Percentiles rank a stretch among this genome's conserved stretches.
Conservation (phyloP, 2,113 vertebrate species). For the Ursus arctos region DNA sequence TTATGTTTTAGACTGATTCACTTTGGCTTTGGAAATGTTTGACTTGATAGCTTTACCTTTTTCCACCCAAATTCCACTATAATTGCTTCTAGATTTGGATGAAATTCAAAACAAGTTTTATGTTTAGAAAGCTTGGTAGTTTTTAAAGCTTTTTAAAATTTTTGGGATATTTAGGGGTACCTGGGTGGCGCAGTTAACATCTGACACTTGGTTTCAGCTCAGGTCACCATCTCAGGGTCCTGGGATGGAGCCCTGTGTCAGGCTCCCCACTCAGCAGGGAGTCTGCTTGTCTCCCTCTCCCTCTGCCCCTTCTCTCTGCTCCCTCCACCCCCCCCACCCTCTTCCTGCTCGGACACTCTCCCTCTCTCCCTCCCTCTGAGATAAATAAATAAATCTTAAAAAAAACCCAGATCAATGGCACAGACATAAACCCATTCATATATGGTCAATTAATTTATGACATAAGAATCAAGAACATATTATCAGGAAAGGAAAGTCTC, state of each 20-base stretch:
- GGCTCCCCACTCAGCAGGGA: neutral
- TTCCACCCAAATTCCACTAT: neutral
- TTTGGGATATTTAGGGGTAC: neutral
- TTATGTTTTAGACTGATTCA: neutral
- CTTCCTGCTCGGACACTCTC: too few relatives aligned
- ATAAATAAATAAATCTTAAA: too few relatives aligned
- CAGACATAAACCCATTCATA: neutral
- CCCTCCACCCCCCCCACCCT: too few relatives aligned
- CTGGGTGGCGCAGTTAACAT: neutral
- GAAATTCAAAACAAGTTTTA: neutral
- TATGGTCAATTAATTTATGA: neutral
- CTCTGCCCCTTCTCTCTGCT: neutral
- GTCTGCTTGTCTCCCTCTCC: neutral
- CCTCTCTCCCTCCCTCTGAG: too few relatives aligned
- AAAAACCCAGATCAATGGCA: neutral
- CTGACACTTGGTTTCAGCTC: neutral
- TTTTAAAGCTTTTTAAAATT: neutral
- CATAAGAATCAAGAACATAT: neutral
- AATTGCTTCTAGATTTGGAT: neutral
- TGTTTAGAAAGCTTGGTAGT: neutral
- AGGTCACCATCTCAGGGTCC: neutral
- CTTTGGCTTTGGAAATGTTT: neutral
- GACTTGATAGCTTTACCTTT: neutral
- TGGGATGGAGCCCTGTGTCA: neutral
- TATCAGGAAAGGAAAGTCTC: neutral